Conservation (phyloP, 2,113 vertebrate species). For the Clarias gariepinus region DNA sequence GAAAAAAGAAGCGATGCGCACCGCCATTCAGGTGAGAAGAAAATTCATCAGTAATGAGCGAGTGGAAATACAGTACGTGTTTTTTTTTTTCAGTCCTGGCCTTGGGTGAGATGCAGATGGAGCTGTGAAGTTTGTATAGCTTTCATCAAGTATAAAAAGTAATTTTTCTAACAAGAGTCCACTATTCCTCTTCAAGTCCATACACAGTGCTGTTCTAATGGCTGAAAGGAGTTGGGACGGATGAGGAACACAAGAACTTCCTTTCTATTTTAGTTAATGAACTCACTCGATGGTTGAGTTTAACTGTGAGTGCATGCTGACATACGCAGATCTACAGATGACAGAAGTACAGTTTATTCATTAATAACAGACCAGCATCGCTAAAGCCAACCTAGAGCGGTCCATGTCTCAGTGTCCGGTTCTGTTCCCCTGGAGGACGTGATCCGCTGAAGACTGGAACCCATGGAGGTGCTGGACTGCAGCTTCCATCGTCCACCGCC, state of each 20-base stretch:
- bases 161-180: not conserved
- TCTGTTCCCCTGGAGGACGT: not conserved
- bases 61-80: not conserved
- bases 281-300: not conserved
- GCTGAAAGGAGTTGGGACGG: not conserved
- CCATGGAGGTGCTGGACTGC: too few species aligned
- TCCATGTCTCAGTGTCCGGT: not conserved
- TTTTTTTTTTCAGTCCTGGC: not conserved
- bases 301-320: not conserved
- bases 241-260: not conserved
- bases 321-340: too few species aligned
- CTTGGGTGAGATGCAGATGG: conserved; percentile 12
- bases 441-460: not conserved
- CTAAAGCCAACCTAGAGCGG: not conserved
- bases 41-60: not conserved
- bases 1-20: not conserved
- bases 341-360: not conserved
- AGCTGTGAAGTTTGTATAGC: not conserved
- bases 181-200: not conserved
- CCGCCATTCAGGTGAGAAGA: not conserved
- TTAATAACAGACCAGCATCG: not conserved
- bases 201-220: not conserved
- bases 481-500: too few species aligned
- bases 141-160: not conserved
- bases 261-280: not conserved